Base-by-base conservation (phyloP, 2,888 invertebrate species). In the Brachycybe producta region DNA sequence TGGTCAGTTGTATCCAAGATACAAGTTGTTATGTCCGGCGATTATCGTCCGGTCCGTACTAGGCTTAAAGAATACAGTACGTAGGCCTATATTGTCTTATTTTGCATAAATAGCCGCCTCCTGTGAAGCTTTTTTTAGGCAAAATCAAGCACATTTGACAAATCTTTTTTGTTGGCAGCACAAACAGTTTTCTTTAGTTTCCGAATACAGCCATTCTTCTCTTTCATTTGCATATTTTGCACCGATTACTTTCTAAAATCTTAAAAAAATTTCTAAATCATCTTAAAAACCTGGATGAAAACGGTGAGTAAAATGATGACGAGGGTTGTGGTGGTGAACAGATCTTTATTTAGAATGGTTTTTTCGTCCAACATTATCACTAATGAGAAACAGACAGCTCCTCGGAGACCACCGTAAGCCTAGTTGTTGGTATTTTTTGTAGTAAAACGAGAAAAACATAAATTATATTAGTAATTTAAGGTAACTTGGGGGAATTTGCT, bases 381-480 rank as follows among this genome's bases (percentile, higher is more conserved):
- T 40, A 75, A 61, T 0, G 73, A 73, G 61, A 75, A 75, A 27
- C 73, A 72, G 1, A 75, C 73, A 2, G 74, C 75, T 3, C 75
- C 75, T 28, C 75, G 62, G 24, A 75, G 62, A 13, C 75, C 75
- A 17, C 74, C 75, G 56, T 74, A 75, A 5, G 71, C 68, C 72
- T 66, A 51, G 42, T n/a, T n/a, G n/a, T n/a, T n/a, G n/a, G 28
- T 17, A 2, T 23, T 23, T 35, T 15, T 15, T 47, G 5, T 21
- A 24, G 11, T 5, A 24, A n/a, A 30, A 11, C 17, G 38, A 19
- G 21, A 1, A 17, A 28, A 42, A 8, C 2, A 13, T 8, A 32
- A 32, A 11, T 32, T 8, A 32, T 8, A 11, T 32, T 32, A 13
- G 13, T 32, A 8, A 32, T 32, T 32, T 32, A 13, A 8, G 8